Evolutionary conservation across 2,113 vertebrate species (phyloP), one percentile per base, ranked within the genome.

Genomic region (Isichthys henryi): DNA sequence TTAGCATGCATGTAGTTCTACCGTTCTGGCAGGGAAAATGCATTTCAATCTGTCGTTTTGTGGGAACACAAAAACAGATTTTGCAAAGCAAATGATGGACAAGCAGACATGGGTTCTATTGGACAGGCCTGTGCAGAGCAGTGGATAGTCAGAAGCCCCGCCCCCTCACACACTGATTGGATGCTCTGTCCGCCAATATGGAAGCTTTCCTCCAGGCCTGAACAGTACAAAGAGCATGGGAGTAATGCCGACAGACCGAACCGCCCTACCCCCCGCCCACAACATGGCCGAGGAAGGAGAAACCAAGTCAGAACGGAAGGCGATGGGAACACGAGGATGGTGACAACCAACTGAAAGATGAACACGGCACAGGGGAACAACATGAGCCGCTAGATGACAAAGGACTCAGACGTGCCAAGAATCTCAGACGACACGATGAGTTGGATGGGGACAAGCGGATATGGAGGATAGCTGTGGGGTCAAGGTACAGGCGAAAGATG

Each of bases 1-100:
- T 93, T 94, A 93, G 92, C 95, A 96, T 95, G 96, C 96, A 95
- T 94, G 94, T 94, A 95, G 94, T 7, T 58, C 31, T 48, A 86
- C 15, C 90, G 93, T 93, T 93, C 88, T 92, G 92, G 94, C 94
- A 80, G 17, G 91, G 90, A 93, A 94, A 91, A 91, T 93, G 94
- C 94, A 94, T 92, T 93, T 93, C 91, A 92, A 94, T 94, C 93
- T 93, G 91, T 74, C 53, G 83, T 52, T 86, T 77, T 56, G 39
- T 56, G 50, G 53, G 17, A 46, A 84, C 62, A 89, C 77, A 90
- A 89, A 86, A 84, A 92, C 92, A 93, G 48, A 93, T 62, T 35
- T 58, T 58, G 94, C 94, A 93, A 93, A 95, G 95, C 95, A 95
- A 95, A 95, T 92, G 94, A 91, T 93, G 93, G 92, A 93, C 93